These are phyloP conservation scores for Venusia cambrica DNA, from an alignment of 2,888 invertebrate genomes.

Conservation along the genomic window DNA sequence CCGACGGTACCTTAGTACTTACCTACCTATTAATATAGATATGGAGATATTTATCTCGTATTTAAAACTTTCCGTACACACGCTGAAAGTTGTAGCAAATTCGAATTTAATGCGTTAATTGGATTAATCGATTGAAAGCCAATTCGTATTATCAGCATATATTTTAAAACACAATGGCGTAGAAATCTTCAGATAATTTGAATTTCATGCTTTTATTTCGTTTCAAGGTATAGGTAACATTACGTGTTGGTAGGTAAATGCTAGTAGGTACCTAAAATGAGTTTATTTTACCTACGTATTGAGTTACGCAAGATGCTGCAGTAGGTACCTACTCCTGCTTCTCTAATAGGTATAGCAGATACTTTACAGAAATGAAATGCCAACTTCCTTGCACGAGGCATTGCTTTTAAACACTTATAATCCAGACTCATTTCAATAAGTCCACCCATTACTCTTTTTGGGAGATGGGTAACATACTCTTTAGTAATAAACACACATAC, in stretches of 20 bases:
- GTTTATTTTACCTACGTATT: constrained; percentile 1
- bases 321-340: too few relatives aligned
- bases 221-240: constrained; percentile 2
- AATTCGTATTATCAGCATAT: constrained; percentile 1
- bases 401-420: too few relatives aligned
- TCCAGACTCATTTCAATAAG: too few relatives aligned
- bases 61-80: constrained; percentile 3
- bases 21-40: too few relatives aligned
- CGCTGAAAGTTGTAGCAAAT: constrained; percentile 1
- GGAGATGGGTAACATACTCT: too few relatives aligned
- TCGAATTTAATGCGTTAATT: constrained; percentile 1
- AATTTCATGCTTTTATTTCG: constrained; percentile 6
- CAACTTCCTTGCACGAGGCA: too few relatives aligned
- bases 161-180: constrained; percentile 11
- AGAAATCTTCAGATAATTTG: background rate
- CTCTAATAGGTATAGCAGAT: too few relatives aligned
- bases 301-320: constrained; percentile 2
- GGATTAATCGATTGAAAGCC: constrained; percentile 6
- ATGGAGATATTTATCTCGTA: too few relatives aligned
- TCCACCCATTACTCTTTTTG: too few relatives aligned
- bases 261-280: background rate
- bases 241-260: background rate
- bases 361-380: too few relatives aligned
- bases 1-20: too few relatives aligned
- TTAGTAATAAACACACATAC: too few relatives aligned